Base-by-base conservation (phyloP, 2,797 vertebrate species). In the Acanthiza pusilla region DNA sequence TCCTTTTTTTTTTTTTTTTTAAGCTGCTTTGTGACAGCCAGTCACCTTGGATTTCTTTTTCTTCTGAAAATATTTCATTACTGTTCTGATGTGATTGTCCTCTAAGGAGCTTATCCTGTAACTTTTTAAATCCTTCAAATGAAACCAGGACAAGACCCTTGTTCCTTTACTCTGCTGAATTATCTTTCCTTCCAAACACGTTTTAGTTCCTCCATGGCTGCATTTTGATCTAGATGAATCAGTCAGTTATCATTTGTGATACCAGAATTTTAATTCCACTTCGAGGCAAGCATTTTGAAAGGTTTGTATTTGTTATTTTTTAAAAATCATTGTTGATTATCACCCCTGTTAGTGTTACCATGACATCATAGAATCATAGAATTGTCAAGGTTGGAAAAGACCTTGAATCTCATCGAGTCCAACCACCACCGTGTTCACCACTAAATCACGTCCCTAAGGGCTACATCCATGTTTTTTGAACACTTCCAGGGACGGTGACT, bases 1-100 rank as follows among this genome's bases (percentile, higher is more conserved):
- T 70, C 13, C 9, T 0, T 48, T 48, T 32, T 48, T 22, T 48
- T 27, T 38, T 60, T 43, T 75, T 61, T 68, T 70, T 48, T 7
- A 61, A 89, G 38, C 68, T 68, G 8, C 51, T 77, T 88, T 43
- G 12, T 90, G 76, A 51, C 79, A 81, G 34, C 42, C 57, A 75
- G 66, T 93, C 91, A 79, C 85, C 88, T 90, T 81, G 55, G 32
- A 73, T 93, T 93, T 66, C 25, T 83, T 94, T 80, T 75, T 53
- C 77, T 53, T 53, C 27, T 71, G 76, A 58, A 89, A 90, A 73
- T 53, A 32, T 72, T 93, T 84, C 43, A 55, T 76, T 93, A n/a
- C 42, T 42, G 11, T 34, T 66, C 58, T 61, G 50, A 50, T 86
- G 42, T 50, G 48, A 85, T 87, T 94, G 77, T 79, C 74, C 81